phyloP scores from a whole-genome alignment of 2,113 vertebrate genomes.

The Amia ocellicauda region DNA sequence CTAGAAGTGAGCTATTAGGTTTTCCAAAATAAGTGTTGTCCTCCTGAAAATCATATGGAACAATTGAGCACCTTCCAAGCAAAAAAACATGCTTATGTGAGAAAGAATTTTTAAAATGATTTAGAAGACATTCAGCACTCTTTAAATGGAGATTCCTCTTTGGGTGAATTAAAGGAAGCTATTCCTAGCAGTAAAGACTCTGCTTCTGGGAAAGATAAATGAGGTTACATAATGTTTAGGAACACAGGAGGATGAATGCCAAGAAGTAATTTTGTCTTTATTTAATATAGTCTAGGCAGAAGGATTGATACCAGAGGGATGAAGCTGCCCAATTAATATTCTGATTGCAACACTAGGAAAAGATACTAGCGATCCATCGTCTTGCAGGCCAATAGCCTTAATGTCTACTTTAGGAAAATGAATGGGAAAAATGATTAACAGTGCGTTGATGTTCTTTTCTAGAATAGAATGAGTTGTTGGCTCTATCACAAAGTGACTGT shows the following conservation, averaged over 20 bases:
- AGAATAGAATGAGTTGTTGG: slow-evolving; percentile 44
- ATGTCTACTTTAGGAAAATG: slow-evolving; percentile 47
- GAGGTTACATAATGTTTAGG: slow-evolving; percentile 33
- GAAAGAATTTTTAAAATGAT: not conserved
- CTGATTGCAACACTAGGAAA: slow-evolving; percentile 42
- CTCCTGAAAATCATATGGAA: not conserved
- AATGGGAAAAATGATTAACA: slow-evolving; percentile 53
- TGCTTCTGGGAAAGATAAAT: slow-evolving; percentile 22
- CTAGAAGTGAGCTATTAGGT: not conserved
- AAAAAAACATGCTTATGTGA: not conserved
- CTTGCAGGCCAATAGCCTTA: slow-evolving; percentile 34
- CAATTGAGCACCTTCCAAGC: not conserved
- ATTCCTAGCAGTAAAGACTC: not conserved
- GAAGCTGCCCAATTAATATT: slow-evolving; percentile 56
- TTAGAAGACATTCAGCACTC: not conserved
- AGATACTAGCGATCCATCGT: slow-evolving; percentile 35
- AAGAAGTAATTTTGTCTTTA: slow-evolving; percentile 50
- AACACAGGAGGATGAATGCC: slow-evolving; percentile 32
- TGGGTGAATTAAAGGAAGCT: not conserved
- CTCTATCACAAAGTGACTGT: slow-evolving; percentile 33
- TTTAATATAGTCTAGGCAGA: slow-evolving; percentile 55
- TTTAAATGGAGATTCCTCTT: not conserved
- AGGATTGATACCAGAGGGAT: slow-evolving; percentile 53
- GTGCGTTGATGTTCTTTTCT: slow-evolving; percentile 42
- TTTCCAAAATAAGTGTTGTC: not conserved